These are phyloP conservation scores for Perca flavescens DNA, from an alignment of 2,113 vertebrate genomes.

Conservation along the genomic window DNA sequence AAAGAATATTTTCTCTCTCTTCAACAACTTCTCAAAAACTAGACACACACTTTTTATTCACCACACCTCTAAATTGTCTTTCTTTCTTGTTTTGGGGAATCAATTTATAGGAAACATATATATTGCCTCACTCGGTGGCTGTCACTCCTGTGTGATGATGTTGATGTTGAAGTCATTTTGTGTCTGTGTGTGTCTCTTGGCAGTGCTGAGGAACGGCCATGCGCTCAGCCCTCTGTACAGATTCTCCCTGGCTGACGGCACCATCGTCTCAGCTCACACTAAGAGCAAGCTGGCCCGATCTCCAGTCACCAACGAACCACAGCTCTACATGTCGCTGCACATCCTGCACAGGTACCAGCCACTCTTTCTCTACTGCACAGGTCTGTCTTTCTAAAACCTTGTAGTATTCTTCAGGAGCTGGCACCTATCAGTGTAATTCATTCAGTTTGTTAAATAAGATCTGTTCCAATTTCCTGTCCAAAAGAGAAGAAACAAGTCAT, in stretches of 20 bases:
- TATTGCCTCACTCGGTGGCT: not conserved
- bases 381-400: not conserved
- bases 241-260: conserved; percentile 95
- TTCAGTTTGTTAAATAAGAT: not conserved
- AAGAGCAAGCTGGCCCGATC: conserved; percentile 98
- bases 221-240: conserved; percentile 94
- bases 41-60: not conserved
- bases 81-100: not conserved
- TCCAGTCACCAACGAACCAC: conserved; percentile 92
- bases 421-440: not conserved
- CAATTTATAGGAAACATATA: not conserved
- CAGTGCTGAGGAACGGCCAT: conserved; percentile 93
- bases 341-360: conserved; percentile 93
- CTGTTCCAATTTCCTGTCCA: not conserved
- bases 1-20: not conserved
- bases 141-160: not conserved
- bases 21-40: not conserved
- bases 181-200: conserved; percentile 19
- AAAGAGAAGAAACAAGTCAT: not conserved
- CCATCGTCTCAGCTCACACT: conserved; percentile 93
- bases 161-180: not conserved
- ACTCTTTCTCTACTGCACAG: not conserved
- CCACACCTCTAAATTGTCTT: not conserved
- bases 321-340: conserved; percentile 97
- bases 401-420: not conserved